A percentile compares a stretch with the other conserved stretches of the same genome.
Conservation (phyloP, 2,113 vertebrate genomes). For the Nothoprocta pentlandii region DNA sequence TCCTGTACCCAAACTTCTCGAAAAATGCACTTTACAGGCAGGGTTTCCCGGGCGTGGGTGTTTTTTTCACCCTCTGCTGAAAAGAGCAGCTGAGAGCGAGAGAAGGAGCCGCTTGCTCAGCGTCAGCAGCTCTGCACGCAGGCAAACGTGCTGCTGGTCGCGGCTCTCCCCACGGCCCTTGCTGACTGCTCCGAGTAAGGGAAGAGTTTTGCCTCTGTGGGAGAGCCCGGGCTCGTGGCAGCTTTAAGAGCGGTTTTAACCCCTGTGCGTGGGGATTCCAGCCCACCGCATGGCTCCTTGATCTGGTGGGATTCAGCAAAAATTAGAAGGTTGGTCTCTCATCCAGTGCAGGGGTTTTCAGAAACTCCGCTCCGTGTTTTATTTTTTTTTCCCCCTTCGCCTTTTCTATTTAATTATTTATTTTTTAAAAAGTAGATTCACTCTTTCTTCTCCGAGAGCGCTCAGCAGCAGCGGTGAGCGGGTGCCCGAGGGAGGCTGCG, state of each 20-base stretch:
- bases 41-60: neutral
- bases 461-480: neutral
- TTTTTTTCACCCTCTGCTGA: neutral
- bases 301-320: slow-evolving; percentile 28
- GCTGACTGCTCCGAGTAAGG: slow-evolving; percentile 7
- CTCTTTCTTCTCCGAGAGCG: slow-evolving; percentile 25
- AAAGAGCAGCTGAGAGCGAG: slow-evolving; percentile 11
- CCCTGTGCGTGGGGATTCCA: slow-evolving; percentile 9
- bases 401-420: neutral
- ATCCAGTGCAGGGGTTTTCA: slow-evolving; percentile 52
- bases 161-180: neutral
- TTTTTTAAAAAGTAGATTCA: slow-evolving; percentile 21
- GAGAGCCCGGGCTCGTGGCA: slow-evolving; percentile 32
- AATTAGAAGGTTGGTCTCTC: slow-evolving; percentile 38
- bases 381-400: neutral
- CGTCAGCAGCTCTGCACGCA: neutral
- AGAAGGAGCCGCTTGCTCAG: neutral
- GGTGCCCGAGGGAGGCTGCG: neutral
- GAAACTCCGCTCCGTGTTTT: slow-evolving; percentile 32
- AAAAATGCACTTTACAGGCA: slow-evolving; percentile 30
- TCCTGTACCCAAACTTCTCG: slow-evolving; percentile 41
- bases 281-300: slow-evolving; percentile 14
- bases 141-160: too few relatives aligned
- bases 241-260: slow-evolving; percentile 22
- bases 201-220: slow-evolving; percentile 34